Percentiles rank a stretch among this genome's conserved stretches.
Evolutionary conservation across 1,140 invertebrate genomes (phyloP).

Genomic region (Periplaneta americana): DNA sequence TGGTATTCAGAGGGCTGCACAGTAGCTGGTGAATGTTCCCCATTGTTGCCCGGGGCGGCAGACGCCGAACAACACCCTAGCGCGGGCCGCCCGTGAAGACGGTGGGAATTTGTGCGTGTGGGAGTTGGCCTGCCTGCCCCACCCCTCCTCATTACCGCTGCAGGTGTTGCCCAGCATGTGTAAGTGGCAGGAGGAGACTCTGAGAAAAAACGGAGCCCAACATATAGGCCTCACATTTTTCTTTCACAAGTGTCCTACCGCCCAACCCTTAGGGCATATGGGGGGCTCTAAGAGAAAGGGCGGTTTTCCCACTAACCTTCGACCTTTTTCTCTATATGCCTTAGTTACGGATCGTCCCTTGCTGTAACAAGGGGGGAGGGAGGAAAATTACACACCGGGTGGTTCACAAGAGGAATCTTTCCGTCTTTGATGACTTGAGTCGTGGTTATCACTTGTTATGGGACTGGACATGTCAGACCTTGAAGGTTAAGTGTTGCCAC

Average conservation of each 20-base stretch:
- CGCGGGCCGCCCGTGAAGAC: neutral
- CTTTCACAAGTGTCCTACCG: neutral
- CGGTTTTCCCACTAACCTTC: neutral
- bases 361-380: neutral
- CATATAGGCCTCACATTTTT: neutral
- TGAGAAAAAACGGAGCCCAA: neutral
- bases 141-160: neutral
- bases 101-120: neutral
- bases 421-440: neutral
- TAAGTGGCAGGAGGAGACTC: neutral
- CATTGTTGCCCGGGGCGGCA: neutral
- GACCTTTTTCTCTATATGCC: neutral
- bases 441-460: neutral
- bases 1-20: neutral
- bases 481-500: neutral
- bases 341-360: neutral
- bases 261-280: neutral
- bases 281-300: neutral
- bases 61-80: neutral
- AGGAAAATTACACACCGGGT: neutral
- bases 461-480: neutral
- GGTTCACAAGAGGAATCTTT: neutral
- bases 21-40: no score
- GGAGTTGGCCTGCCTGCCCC: neutral
- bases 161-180: neutral